phyloP scores from a whole-genome alignment of 2,888 invertebrate species.

The Aethes cnicana region DNA sequence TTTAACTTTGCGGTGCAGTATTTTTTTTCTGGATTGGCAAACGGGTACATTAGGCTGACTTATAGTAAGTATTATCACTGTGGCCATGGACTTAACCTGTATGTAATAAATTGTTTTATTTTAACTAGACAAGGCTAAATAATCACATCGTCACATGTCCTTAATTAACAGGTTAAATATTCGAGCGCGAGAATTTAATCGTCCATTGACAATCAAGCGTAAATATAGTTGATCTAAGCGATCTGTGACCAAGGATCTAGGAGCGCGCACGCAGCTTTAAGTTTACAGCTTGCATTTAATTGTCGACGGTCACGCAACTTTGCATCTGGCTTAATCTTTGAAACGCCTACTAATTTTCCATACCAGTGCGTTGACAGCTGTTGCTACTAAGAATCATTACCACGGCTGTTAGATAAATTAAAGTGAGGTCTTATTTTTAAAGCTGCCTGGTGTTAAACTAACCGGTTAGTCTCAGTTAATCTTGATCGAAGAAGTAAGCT shows the following conservation, averaged over 20 bases:
- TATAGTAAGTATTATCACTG: no score
- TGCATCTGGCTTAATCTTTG: constrained; percentile 29
- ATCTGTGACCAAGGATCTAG: constrained; percentile 15
- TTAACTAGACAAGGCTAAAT: background rate
- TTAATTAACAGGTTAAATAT: background rate
- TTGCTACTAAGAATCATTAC: constrained; percentile 14
- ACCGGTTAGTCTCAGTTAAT: no score
- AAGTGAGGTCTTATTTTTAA: no score
- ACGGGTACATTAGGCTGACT: no score
- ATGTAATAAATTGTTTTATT: no score
- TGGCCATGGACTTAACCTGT: no score
- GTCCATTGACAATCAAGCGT: constrained; percentile 13
- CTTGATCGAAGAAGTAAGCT: constrained; percentile 10
- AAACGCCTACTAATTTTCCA: constrained; percentile 30
- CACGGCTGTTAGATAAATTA: no score
- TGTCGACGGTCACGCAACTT: constrained; percentile 28
- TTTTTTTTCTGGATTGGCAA: no score
- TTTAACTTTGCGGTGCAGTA: no score
- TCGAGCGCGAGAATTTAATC: constrained; percentile 5
- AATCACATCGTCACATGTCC: background rate
- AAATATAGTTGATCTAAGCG: constrained; percentile 21
- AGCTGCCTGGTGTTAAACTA: background rate
- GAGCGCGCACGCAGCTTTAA: constrained; percentile 22
- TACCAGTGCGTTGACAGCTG: constrained; percentile 27
- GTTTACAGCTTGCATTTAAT: constrained; percentile 31